Percentiles rank a stretch among this genome's conserved stretches.
Conservation (phyloP, 2,888 invertebrate species). For the Euzetes globulus region DNA sequence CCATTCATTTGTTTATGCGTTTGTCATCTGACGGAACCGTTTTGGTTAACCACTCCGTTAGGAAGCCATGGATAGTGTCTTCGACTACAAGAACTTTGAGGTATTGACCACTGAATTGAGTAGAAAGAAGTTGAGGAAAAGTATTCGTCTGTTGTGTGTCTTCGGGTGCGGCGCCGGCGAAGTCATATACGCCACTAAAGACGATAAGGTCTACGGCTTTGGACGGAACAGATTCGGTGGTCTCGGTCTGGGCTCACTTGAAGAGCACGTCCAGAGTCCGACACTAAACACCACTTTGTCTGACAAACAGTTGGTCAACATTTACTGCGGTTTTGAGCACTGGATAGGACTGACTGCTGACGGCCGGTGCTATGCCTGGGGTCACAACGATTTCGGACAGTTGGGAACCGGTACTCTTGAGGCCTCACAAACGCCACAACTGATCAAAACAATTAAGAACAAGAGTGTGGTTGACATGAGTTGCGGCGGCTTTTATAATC, state of each 20-base stretch:
- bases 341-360: background rate
- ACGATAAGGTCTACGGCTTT: background rate
- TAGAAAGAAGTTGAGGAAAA: too few relatives aligned
- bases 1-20: too few relatives aligned
- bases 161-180: too few relatives aligned
- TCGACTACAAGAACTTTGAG: too few relatives aligned
- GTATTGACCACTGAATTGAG: too few relatives aligned
- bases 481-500: background rate
- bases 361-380: slow-evolving; percentile 17
- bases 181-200: background rate
- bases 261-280: background rate
- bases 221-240: too few relatives aligned
- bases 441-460: too few relatives aligned
- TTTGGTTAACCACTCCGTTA: too few relatives aligned
- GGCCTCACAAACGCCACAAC: background rate
- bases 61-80: too few relatives aligned
- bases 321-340: background rate
- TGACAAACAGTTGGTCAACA: background rate
- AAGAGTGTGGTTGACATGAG: background rate
- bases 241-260: too few relatives aligned
- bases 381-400: slow-evolving; percentile 28
- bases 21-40: too few relatives aligned
- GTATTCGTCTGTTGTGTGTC: too few relatives aligned
- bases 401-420: slow-evolving; percentile 6
- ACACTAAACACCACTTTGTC: background rate